Percentiles rank a stretch among this genome's conserved stretches.
Conservation (phyloP, 2,888 invertebrate species). For the Brachynemurus nebulosus region DNA sequence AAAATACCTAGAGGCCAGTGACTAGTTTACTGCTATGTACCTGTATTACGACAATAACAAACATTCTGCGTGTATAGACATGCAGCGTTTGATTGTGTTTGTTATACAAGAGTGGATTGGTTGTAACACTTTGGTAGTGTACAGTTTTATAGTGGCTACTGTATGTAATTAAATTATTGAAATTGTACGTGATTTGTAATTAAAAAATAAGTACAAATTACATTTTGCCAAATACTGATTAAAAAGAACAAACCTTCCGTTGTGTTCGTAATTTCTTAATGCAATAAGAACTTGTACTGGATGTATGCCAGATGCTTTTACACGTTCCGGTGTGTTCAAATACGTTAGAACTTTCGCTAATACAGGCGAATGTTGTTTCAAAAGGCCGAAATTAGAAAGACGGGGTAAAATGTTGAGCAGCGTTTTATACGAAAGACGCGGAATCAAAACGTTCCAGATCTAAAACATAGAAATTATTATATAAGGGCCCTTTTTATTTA, state of each 20-base stretch:
- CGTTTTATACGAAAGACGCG: slow-evolving; percentile 36
- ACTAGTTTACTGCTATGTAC: too few species aligned
- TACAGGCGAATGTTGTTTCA: slow-evolving; percentile 37
- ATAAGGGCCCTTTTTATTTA: not conserved
- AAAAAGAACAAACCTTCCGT: slow-evolving; percentile 45
- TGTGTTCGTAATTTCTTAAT: slow-evolving; percentile 44
- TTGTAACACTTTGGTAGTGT: too few species aligned
- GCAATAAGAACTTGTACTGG: slow-evolving; percentile 44
- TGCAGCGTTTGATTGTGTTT: too few species aligned
- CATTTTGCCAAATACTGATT: too few species aligned
- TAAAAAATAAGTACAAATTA: too few species aligned
- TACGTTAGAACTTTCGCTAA: slow-evolving; percentile 37
- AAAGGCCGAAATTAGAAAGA: slow-evolving; percentile 46
- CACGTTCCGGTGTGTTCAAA: slow-evolving; percentile 34
- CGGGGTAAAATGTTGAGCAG: slow-evolving; percentile 41
- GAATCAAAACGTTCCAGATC: slow-evolving; percentile 49
- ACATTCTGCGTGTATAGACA: too few species aligned
- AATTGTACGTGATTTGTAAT: too few species aligned
- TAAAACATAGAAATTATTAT: slow-evolving; percentile 23
- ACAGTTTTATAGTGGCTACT: too few species aligned
- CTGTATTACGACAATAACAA: too few species aligned
- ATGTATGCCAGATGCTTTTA: slow-evolving; percentile 31
- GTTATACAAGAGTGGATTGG: too few species aligned
- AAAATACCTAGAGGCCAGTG: too few species aligned
- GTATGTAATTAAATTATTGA: too few species aligned